Percentiles rank a stretch among this genome's conserved stretches.
These are phyloP conservation scores for Apostichopus japonicus DNA, from an alignment of 35 echinoderm and acorn worm species.

Conservation along the genomic window DNA sequence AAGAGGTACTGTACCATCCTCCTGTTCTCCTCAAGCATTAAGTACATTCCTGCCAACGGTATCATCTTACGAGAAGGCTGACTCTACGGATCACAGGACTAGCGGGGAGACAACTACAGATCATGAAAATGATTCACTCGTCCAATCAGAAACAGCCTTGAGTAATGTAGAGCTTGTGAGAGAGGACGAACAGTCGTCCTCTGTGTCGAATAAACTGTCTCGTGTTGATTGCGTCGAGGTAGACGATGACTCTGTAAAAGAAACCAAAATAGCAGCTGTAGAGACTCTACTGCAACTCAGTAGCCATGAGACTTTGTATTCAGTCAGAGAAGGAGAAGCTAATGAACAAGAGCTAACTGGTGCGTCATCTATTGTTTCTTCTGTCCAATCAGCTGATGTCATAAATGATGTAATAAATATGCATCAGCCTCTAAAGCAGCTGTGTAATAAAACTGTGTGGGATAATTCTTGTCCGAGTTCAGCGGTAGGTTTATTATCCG, in stretches of 20 bases:
- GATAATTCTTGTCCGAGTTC: background rate
- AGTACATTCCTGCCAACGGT: no score
- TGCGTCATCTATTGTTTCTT: background rate
- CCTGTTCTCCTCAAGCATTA: no score
- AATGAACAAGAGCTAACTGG: background rate
- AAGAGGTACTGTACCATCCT: no score
- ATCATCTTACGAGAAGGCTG: background rate
- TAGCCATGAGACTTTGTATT: background rate
- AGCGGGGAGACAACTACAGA: background rate
- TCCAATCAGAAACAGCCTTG: background rate
- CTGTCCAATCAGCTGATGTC: background rate
- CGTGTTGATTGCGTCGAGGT: background rate
- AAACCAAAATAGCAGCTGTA: background rate
- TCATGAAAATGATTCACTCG: background rate
- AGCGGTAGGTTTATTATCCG: background rate
- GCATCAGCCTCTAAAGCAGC: background rate
- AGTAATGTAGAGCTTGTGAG: background rate
- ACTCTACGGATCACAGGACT: background rate
- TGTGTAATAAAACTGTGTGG: background rate
- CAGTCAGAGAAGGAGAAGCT: background rate
- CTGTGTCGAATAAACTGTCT: background rate
- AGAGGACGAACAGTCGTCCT: background rate
- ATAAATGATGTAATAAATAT: background rate
- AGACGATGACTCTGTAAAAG: background rate
- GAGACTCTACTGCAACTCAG: conserved; percentile 17